Evolutionary conservation across 92 coral and sea anemone genomes (phyloP).

Genomic region (Ricordea florida): DNA sequence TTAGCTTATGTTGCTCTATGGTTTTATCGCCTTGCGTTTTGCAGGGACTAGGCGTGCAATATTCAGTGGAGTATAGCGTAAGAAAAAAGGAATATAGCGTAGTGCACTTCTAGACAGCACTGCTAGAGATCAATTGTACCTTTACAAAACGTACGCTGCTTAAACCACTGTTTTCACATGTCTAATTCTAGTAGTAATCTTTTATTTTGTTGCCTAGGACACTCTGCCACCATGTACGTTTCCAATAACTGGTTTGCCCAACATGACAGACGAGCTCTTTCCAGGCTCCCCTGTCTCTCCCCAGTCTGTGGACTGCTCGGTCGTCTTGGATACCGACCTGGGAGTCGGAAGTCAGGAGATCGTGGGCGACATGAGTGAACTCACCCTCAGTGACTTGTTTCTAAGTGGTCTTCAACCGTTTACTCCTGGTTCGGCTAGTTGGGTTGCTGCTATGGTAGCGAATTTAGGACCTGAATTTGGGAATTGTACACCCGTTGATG

Average conservation of each 20-base stretch:
- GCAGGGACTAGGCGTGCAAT: no score
- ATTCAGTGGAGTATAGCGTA: no score
- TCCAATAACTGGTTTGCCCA: slow-evolving; percentile 30
- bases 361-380: slow-evolving; percentile 32
- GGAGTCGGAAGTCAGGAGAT: slow-evolving; percentile 39
- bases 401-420: slow-evolving; percentile 48
- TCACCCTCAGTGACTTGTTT: slow-evolving; percentile 48
- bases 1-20: no score
- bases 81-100: no score
- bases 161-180: background rate
- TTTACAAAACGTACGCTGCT: no score
- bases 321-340: slow-evolving; percentile 32
- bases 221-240: slow-evolving; percentile 42
- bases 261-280: slow-evolving; percentile 7
- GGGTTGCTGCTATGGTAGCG: slow-evolving; percentile 35
- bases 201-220: slow-evolving; percentile 30
- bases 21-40: no score
- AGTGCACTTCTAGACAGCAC: no score
- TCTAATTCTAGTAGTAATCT: slow-evolving; percentile 46
- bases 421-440: slow-evolving; percentile 21
- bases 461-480: slow-evolving; percentile 25
- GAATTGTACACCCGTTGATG: background rate
- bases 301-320: slow-evolving; percentile 42
- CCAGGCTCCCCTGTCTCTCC: slow-evolving; percentile 46
- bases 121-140: no score